Conservation (phyloP, 2,113 vertebrate genomes). For the Isichthys henryi region DNA sequence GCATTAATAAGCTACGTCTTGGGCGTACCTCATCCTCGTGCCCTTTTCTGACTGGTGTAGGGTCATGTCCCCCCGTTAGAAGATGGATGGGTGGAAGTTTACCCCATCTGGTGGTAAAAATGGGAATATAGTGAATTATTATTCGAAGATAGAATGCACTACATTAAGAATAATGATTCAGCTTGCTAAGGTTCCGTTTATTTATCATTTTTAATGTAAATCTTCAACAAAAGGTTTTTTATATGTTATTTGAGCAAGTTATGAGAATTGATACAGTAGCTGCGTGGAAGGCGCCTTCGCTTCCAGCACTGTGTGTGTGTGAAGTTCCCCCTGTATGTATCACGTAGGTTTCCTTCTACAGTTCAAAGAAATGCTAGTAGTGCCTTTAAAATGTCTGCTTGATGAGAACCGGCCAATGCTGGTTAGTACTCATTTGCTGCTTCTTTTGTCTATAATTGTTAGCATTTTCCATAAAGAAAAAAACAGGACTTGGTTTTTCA, state of each 20-base stretch:
- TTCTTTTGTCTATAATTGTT: neutral
- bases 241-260: neutral
- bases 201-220: neutral
- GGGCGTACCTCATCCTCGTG: neutral
- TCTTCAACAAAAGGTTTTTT: neutral
- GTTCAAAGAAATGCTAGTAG: neutral
- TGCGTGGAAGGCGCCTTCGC: neutral
- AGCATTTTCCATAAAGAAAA: neutral
- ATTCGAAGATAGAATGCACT: neutral
- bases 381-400: neutral
- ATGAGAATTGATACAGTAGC: neutral
- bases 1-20: neutral
- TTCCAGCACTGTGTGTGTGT: neutral
- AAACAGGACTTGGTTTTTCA: neutral
- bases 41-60: neutral
- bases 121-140: neutral
- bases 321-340: neutral
- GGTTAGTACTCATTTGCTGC: neutral
- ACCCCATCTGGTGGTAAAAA: constrained; percentile 36
- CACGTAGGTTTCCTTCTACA: neutral
- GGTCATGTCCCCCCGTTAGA: neutral
- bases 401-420: neutral
- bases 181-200: neutral
- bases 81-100: constrained; percentile 8
- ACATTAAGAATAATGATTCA: neutral